Percentiles rank a stretch among this genome's conserved stretches.
These are phyloP conservation scores for Lysandra bellargus DNA, from an alignment of 2,888 invertebrate genomes.

Conservation along the genomic window DNA sequence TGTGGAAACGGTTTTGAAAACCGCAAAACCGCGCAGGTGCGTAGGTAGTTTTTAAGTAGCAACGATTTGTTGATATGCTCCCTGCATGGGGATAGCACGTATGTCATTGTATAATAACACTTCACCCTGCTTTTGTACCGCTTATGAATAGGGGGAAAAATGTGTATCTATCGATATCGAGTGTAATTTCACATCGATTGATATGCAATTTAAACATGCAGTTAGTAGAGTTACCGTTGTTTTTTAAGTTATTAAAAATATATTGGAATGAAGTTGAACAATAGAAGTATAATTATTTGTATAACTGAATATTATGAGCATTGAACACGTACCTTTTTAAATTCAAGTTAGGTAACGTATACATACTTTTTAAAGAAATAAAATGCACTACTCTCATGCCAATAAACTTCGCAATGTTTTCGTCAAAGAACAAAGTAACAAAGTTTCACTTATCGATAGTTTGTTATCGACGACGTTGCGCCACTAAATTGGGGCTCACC, in stretches of 20 bases:
- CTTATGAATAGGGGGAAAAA: constrained; percentile 50
- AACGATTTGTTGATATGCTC: constrained; percentile 40
- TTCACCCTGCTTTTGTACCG: constrained; percentile 47
- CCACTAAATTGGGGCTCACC: constrained; percentile 37
- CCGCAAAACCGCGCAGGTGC: constrained; percentile 41
- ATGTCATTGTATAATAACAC: constrained; percentile 47
- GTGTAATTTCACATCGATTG: background rate
- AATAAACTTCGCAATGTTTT: background rate
- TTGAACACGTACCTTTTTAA: too few species aligned
- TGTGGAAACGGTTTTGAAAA: constrained; percentile 27
- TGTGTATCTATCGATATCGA: constrained; percentile 41
- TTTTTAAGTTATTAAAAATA: background rate
- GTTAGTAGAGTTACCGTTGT: background rate
- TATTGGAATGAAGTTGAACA: background rate
- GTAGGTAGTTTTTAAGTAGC: constrained; percentile 36
- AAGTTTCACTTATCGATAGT: background rate
- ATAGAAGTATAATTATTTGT: too few species aligned
- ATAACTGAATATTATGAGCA: too few species aligned
- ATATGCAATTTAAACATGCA: background rate
- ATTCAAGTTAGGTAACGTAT: too few species aligned
- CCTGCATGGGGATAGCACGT: constrained; percentile 41
- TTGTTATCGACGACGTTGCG: constrained; percentile 30
- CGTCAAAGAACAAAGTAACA: background rate
- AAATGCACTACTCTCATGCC: background rate
- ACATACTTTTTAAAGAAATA: too few species aligned